Evolutionary conservation across 2,888 invertebrate species (phyloP).

Genomic region (Hydriomena furcata): DNA sequence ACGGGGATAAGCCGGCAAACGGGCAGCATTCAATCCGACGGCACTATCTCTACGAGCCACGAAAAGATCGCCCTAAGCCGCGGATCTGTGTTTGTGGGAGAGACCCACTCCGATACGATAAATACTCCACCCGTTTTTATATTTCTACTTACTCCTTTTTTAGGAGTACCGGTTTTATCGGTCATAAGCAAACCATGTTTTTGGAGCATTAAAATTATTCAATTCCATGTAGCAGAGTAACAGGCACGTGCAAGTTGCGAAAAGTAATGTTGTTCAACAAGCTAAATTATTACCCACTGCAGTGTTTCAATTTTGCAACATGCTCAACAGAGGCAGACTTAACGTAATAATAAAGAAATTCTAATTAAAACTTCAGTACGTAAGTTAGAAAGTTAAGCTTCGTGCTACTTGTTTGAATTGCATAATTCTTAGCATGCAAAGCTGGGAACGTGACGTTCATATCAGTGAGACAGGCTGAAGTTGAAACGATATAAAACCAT

Average conservation of each 20-base stretch:
- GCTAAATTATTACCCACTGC: conserved; percentile 24
- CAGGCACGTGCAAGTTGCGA: conserved; percentile 5
- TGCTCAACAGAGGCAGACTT: conserved; percentile 29
- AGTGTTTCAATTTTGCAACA: conserved; percentile 24
- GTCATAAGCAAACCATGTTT: too few relatives aligned
- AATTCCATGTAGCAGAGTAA: neutral
- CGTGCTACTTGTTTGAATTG: conserved; percentile 58
- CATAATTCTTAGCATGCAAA: conserved; percentile 56
- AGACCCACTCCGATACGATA: conserved; percentile 11
- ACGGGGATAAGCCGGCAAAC: conserved; percentile 66
- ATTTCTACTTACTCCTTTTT: conserved; percentile 2
- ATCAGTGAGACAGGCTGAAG: conserved; percentile 43
- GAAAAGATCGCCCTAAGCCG: conserved; percentile 59
- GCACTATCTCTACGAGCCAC: conserved; percentile 63
- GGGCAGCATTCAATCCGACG: conserved; percentile 70
- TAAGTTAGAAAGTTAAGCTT: conserved; percentile 53
- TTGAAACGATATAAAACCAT: conserved; percentile 45
- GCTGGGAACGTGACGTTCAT: conserved; percentile 53
- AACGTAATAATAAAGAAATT: conserved; percentile 41
- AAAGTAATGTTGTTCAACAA: conserved; percentile 18
- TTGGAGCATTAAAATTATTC: conserved; percentile 1
- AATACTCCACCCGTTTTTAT: conserved; percentile 8
- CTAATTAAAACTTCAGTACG: conserved; percentile 58
- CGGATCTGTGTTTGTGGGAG: conserved; percentile 38
- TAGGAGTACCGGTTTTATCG: neutral